Percentiles rank a stretch among this genome's conserved stretches.
These are phyloP conservation scores for Anhinga anhinga DNA, from an alignment of 2,113 vertebrate species.

Conservation along the genomic window DNA sequence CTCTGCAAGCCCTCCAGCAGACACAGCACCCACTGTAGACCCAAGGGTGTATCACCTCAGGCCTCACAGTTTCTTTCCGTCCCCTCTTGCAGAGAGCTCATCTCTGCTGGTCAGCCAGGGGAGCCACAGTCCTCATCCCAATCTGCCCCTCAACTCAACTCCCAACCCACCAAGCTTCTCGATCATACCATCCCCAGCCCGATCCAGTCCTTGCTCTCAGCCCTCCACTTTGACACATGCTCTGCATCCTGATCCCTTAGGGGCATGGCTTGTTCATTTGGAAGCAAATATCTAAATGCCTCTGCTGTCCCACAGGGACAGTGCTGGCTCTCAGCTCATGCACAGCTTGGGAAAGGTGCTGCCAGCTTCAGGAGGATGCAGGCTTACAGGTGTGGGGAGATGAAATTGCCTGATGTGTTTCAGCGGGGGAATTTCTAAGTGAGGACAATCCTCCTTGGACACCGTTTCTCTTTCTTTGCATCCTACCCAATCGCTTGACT, in stretches of 20 bases:
- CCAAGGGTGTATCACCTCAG: rapidly evolving
- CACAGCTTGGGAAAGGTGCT: not conserved
- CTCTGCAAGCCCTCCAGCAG: not conserved
- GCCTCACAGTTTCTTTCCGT: not conserved
- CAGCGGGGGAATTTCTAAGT: not conserved
- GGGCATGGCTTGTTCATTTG: rapidly evolving
- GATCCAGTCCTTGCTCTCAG: not conserved
- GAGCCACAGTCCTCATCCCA: not conserved
- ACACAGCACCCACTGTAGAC: not conserved
- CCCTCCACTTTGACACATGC: not conserved
- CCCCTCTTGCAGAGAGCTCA: not conserved
- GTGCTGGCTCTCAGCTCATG: not conserved
- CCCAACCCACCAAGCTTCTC: not conserved
- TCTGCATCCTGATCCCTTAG: not conserved
- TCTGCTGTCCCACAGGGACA: not conserved
- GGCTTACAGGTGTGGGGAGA: rapidly evolving
- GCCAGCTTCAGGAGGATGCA: not conserved
- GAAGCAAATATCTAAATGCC: not conserved
- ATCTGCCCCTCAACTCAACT: not conserved
- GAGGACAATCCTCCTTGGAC: not conserved
- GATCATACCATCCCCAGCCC: not conserved
- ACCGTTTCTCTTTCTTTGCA: not conserved
- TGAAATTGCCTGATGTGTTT: not conserved
- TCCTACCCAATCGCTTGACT: not conserved
- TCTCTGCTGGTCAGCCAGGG: not conserved